A percentile compares a stretch with the other conserved stretches of the same genome.
These are phyloP conservation scores for Enteromius argenteus DNA, from an alignment of 2,797 vertebrate species.

Conservation along the genomic window DNA sequence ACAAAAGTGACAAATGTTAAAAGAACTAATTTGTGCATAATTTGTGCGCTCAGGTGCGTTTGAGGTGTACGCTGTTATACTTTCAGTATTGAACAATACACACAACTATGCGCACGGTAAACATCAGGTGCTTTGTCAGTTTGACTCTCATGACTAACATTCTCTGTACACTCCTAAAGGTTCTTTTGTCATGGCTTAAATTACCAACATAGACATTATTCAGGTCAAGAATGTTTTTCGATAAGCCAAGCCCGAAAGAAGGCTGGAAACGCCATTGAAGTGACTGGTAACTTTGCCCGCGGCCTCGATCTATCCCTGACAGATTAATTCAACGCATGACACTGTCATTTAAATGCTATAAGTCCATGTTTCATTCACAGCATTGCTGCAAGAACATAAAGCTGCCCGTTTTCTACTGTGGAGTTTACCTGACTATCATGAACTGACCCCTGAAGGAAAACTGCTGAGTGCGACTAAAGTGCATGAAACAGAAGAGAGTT, in stretches of 20 bases:
- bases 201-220: background rate
- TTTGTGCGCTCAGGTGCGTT: background rate
- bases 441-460: background rate
- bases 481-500: background rate
- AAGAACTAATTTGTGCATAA: background rate
- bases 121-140: constrained; percentile 17
- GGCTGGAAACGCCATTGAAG: background rate
- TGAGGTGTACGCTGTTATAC: background rate
- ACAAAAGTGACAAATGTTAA: background rate
- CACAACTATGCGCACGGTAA: background rate
- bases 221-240: constrained; percentile 6
- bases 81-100: constrained; percentile 14
- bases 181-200: background rate
- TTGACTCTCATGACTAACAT: constrained; percentile 1
- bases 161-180: background rate
- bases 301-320: background rate
- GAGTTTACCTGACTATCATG: background rate
- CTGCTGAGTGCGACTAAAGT: background rate
- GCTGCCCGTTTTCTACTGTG: background rate
- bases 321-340: background rate
- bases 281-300: background rate
- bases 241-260: background rate
- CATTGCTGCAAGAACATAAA: background rate
- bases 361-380: background rate
- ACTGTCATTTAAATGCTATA: background rate